Percentiles rank a stretch among this genome's conserved stretches.
These are phyloP conservation scores for Bothrops alternatus DNA, from an alignment of 2,797 vertebrate genomes.

Conservation along the genomic window DNA sequence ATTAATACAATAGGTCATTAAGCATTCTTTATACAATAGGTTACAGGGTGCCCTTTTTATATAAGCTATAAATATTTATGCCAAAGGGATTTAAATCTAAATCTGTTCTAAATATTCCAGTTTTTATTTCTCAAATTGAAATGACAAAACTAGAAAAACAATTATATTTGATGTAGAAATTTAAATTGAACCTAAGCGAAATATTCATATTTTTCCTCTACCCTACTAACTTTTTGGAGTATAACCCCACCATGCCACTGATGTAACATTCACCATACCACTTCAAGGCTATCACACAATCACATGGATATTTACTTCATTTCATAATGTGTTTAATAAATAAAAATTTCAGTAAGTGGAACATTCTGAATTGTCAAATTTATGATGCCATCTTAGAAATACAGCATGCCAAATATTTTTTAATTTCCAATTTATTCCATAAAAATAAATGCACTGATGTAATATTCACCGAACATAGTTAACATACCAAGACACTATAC, in stretches of 20 bases:
- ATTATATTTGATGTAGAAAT: background rate
- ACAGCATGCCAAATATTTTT: background rate
- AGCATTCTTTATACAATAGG: background rate
- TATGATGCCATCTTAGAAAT: background rate
- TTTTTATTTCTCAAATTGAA: background rate
- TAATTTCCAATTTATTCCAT: background rate
- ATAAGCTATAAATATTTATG: background rate
- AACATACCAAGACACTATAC: background rate
- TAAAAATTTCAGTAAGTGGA: background rate
- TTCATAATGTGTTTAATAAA: background rate
- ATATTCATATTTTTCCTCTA: background rate
- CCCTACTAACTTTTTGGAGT: background rate
- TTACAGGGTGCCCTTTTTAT: background rate
- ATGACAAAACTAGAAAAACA: background rate
- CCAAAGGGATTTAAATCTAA: background rate
- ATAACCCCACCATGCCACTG: background rate
- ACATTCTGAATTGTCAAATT: background rate
- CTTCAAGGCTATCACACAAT: background rate
- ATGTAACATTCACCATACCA: background rate
- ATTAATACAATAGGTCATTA: background rate
- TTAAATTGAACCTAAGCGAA: background rate
- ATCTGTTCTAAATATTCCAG: background rate
- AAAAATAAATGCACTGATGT: background rate
- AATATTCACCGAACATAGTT: background rate
- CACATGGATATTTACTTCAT: background rate